Evolutionary conservation across 2,797 vertebrate genomes (phyloP), one percentile per base, ranked within the genome.

Genomic region (Scomberomorus guttatus): DNA sequence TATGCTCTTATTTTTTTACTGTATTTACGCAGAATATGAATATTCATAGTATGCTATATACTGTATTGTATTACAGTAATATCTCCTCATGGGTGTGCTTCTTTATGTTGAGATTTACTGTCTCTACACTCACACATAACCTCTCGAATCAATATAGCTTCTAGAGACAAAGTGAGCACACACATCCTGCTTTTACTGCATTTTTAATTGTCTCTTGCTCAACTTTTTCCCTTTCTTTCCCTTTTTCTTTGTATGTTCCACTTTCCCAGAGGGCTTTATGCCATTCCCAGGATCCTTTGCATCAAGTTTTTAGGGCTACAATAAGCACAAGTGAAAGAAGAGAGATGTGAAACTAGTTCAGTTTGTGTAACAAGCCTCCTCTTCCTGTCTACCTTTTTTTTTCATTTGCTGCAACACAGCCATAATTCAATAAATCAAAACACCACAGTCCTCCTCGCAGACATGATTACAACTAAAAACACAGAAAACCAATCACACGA

Each of bases 201-300:
- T 89, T 90, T 89, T 89, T 87, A 90, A 91, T 90, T 82, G 74
- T 76, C 63, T 87, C 74, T 64, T 34, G 51, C 71, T 79, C 39
- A 80, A 72, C 58, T 67, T 80, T 72, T 72, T 50, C 25, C 50
- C 50, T 52, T 57, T 54, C 59, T 32, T 66, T 71, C 52, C 70
- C n/a, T 18, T 73, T 75, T 79, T 80, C 68, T 78, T 75, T 86
- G 55, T 52, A 37, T 69, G 67, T 68, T 88, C 70, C 57, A 27
- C 65, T 84, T 86, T 79, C 92, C 90, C 84, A 86, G 72, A 81
- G 87, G 89, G 89, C 67, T 79, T 82, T 64, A 51, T 83, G 34
- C 65, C 65, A 64, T 80, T 92, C 89, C 89, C 87, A 90, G 50
- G 65, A 87, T 91, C 79, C 82, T 88, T 85, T 88, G 82, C 84